A percentile compares a stretch with the other conserved stretches of the same genome.
These are phyloP conservation scores for Taeniopygia guttata DNA, from an alignment of 2,797 vertebrate genomes.

Conservation along the genomic window DNA sequence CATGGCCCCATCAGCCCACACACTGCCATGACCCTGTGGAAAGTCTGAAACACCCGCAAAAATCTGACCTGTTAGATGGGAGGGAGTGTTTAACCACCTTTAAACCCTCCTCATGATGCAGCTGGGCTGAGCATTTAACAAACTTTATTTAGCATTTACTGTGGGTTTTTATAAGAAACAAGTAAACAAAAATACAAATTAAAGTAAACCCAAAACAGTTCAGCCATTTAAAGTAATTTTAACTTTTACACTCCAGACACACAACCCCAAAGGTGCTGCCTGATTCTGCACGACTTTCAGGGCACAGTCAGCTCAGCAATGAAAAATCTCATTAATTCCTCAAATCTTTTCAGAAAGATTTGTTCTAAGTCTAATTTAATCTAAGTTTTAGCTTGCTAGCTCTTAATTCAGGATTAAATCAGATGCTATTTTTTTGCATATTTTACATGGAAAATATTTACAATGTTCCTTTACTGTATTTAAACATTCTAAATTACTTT, in stretches of 20 bases:
- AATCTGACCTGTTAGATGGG: rapidly evolving
- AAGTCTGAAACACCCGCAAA: neutral
- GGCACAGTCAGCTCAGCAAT: neutral
- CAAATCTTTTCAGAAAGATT: neutral
- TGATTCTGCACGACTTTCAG: neutral
- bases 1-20: neutral
- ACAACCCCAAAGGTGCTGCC: neutral
- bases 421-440: neutral
- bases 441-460: neutral
- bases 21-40: rapidly evolving
- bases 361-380: neutral
- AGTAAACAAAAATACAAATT: neutral
- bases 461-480: neutral
- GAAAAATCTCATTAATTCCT: neutral
- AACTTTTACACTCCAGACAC: neutral
- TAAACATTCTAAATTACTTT: neutral
- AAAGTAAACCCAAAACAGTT: neutral
- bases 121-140: neutral
- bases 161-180: neutral
- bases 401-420: neutral
- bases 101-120: neutral
- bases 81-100: neutral
- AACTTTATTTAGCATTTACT: neutral
- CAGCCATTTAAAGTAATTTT: neutral
- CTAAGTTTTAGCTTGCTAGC: neutral